A percentile compares a stretch with the other conserved stretches of the same genome.
These are phyloP conservation scores for Pardalotus punctatus DNA, from an alignment of 2,113 vertebrate species.

Conservation along the genomic window DNA sequence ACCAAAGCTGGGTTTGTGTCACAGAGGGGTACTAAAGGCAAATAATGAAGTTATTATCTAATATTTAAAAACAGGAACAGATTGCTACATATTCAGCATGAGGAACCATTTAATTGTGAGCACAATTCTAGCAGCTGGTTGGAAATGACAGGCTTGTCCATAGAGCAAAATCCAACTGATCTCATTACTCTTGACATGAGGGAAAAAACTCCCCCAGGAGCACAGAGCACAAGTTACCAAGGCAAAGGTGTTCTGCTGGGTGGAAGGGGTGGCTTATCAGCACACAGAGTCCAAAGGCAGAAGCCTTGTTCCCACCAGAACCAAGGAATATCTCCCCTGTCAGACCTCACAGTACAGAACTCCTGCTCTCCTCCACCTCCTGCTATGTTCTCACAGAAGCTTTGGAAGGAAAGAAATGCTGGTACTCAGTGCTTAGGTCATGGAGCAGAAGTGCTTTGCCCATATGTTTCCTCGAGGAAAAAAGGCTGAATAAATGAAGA, in stretches of 20 bases:
- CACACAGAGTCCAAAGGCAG: fast-evolving
- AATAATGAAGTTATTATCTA: not conserved
- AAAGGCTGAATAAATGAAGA: slow-evolving; percentile 18
- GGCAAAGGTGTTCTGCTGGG: not conserved
- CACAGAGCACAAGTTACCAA: not conserved
- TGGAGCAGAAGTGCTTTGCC: not conserved
- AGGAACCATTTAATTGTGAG: slow-evolving; percentile 7
- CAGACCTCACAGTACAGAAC: not conserved
- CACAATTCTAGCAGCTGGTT: not conserved
- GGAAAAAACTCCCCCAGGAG: not conserved
- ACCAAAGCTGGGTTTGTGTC: not conserved
- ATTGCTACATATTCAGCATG: not conserved
- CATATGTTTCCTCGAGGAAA: not conserved
- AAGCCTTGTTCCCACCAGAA: not conserved
- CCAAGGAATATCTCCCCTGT: not conserved
- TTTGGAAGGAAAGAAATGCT: not conserved
- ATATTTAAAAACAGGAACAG: not conserved
- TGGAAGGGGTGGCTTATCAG: not conserved
- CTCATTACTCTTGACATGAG: not conserved
- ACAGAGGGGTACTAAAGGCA: not conserved
- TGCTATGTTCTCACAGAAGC: not conserved
- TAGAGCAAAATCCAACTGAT: not conserved
- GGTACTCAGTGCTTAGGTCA: not conserved
- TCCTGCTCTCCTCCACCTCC: not conserved
- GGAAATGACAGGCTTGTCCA: not conserved